A percentile compares a stretch with the other conserved stretches of the same genome.
Evolutionary conservation across 2,113 vertebrate genomes (phyloP).

Genomic region (Herpailurus yagouaroundi): DNA sequence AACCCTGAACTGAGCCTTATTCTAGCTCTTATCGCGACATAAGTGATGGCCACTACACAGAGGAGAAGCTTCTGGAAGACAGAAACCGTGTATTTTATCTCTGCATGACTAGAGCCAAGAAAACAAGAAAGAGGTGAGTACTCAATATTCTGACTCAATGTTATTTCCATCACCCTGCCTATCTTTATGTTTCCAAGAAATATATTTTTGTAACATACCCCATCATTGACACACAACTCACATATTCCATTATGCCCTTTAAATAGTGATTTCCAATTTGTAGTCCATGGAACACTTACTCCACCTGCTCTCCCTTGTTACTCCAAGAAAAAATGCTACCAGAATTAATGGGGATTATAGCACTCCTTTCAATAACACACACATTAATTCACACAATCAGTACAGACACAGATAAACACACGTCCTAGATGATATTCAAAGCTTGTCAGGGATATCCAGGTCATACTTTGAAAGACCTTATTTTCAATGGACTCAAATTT

Average conservation of each 20-base stretch:
- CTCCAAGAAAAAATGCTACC: neutral
- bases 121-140: slow-evolving; percentile 12
- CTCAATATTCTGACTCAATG: neutral
- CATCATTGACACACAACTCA: slow-evolving; percentile 29
- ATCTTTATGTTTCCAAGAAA: slow-evolving; percentile 46
- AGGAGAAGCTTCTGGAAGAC: neutral
- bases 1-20: neutral
- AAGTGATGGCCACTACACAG: neutral
- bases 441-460: neutral
- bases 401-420: neutral
- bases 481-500: neutral
- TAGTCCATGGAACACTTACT: neutral
- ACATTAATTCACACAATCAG: neutral
- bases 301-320: neutral
- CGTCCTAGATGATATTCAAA: neutral
- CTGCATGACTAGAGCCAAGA: neutral
- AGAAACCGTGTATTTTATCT: neutral
- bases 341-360: slow-evolving; percentile 38
- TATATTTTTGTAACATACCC: neutral
- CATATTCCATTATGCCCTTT: slow-evolving; percentile 21
- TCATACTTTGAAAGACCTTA: neutral
- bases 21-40: neutral
- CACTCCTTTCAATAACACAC: slow-evolving; percentile 35
- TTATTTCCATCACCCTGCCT: neutral
- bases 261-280: slow-evolving; percentile 54